Evolutionary conservation across 1,140 invertebrate species (phyloP).

Genomic region (Neodiprion virginianus): DNA sequence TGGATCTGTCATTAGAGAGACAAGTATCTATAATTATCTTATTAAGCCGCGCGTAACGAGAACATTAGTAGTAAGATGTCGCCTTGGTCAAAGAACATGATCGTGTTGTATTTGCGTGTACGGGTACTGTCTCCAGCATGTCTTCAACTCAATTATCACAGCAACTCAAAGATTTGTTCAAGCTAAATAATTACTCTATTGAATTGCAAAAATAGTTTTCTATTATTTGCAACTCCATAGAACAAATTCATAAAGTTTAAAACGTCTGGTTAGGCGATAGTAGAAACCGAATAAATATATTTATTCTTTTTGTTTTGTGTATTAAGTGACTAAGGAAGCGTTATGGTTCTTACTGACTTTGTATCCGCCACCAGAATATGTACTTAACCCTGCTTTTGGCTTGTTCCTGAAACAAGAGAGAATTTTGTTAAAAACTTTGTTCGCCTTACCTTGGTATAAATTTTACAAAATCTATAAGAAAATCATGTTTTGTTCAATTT

Average conservation of each 20-base stretch:
- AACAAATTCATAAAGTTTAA: neutral
- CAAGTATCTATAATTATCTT: too few species aligned
- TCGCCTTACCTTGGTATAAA: neutral
- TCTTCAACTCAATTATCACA: neutral
- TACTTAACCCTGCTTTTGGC: conserved; percentile 66
- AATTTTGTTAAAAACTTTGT: conserved; percentile 29
- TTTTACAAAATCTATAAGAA: conserved; percentile 30
- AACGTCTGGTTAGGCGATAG: conserved; percentile 4
- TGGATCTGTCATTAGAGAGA: too few species aligned
- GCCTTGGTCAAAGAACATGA: neutral
- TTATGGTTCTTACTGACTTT: conserved; percentile 95
- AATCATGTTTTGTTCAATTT: neutral
- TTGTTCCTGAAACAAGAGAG: conserved; percentile 50
- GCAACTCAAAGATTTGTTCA: neutral
- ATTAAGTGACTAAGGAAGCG: conserved; percentile 64
- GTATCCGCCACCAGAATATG: conserved; percentile 80
- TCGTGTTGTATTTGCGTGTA: neutral
- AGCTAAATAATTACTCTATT: neutral
- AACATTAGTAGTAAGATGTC: too few species aligned
- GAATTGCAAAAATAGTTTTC: neutral
- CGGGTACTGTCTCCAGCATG: too few species aligned
- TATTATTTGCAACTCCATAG: neutral
- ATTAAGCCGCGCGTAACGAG: too few species aligned
- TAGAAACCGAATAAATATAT: conserved; percentile 20
- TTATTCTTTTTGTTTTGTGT: conserved; percentile 37